Conservation (phyloP, 2,888 invertebrate genomes). For the Dascillus cervinus region DNA sequence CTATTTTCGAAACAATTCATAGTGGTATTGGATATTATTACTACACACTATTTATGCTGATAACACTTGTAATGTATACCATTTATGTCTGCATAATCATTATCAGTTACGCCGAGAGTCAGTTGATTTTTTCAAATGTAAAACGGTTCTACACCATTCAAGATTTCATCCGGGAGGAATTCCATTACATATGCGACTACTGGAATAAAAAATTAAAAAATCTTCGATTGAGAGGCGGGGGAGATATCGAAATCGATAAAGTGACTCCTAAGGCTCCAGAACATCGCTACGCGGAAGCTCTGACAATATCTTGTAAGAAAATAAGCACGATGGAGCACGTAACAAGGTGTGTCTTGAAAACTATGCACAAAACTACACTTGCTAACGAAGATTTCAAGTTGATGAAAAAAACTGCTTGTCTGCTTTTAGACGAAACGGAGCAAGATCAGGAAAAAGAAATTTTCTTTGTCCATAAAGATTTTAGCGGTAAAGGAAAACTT, state of each 20-base stretch:
- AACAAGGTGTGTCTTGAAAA: conserved; percentile 1
- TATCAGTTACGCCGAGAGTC: conserved; percentile 9
- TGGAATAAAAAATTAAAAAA: conserved; percentile 1
- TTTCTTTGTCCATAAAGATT: too few relatives aligned
- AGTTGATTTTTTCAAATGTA: conserved; percentile 9
- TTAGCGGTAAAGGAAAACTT: too few relatives aligned
- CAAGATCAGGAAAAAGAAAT: too few relatives aligned
- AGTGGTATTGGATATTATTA: conserved; percentile 6
- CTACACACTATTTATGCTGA: conserved; percentile 14
- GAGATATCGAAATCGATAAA: neutral
- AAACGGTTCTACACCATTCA: conserved; percentile 10
- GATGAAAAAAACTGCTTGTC: conserved; percentile 1
- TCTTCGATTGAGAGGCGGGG: conserved; percentile 9
- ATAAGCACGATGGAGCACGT: conserved; percentile 6
- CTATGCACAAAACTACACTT: conserved; percentile 1
- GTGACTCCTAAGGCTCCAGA: conserved; percentile 8
- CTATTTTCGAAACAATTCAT: conserved; percentile 4
- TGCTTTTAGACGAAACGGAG: too few relatives aligned
- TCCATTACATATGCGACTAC: conserved; percentile 9
- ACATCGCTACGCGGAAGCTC: conserved; percentile 8
- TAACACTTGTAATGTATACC: conserved; percentile 11
- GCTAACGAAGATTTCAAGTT: neutral
- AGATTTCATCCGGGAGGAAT: conserved; percentile 10
- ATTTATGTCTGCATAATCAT: conserved; percentile 15
- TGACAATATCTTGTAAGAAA: conserved; percentile 3